These are phyloP conservation scores for Calidris pygmaea DNA, from an alignment of 2,113 vertebrate genomes.

Conservation along the genomic window DNA sequence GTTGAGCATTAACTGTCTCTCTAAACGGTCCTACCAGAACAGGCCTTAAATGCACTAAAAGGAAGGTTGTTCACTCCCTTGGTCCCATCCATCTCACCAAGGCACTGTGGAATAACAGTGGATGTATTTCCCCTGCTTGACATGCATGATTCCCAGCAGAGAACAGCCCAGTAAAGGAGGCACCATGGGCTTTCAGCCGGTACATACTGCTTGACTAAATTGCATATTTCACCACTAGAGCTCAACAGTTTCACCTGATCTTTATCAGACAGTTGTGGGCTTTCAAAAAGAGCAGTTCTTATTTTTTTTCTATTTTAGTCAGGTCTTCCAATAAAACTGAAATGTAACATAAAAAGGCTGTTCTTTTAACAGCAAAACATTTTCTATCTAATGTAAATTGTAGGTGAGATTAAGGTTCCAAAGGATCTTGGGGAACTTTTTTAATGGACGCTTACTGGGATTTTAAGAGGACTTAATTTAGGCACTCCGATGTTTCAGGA, in stretches of 20 bases:
- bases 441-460: not conserved
- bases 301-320: not conserved
- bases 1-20: not conserved
- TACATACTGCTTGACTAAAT: not conserved
- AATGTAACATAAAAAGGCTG: not conserved
- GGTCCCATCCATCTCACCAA: not conserved
- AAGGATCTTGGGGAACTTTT: not conserved
- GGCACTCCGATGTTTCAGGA: not conserved
- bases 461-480: not conserved
- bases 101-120: not conserved
- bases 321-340: not conserved
- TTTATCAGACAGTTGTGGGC: not conserved
- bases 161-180: not conserved
- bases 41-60: not conserved
- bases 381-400: not conserved
- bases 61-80: not conserved
- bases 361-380: not conserved
- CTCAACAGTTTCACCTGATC: not conserved
- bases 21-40: not conserved
- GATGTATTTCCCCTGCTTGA: no score
- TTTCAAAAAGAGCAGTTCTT: not conserved
- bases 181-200: not conserved
- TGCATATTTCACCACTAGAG: not conserved
- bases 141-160: fast-evolving
- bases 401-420: not conserved